Base-by-base conservation (phyloP, 2,113 vertebrate genomes). In the Capreolus pygargus region DNA sequence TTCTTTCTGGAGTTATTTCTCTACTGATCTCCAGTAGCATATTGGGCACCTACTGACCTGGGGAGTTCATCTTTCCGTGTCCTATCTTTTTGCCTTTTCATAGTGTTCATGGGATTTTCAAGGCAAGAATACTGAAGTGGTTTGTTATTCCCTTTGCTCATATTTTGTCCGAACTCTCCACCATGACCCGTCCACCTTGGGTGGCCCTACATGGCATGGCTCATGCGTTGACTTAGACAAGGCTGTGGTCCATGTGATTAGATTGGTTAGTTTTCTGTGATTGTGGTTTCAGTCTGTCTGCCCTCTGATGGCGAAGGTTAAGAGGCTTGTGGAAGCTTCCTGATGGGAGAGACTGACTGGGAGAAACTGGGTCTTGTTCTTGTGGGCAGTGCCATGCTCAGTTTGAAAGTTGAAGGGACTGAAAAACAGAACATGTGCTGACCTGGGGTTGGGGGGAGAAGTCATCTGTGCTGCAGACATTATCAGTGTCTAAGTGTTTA, bases 111-210 rank as follows among this genome's bases (percentile, higher is more conserved):
- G 64, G 64, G 33, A 9, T 67, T 67, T n/a, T 67, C 64, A 67
- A 67, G 64, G 64, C 33, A 67, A 67, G 33, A 67, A 67, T 36
- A 36, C 17, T 36, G 64, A 67, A 36, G n/a, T 36, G 2, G 64
- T 70, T 70, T 70, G 17, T 2, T n/a, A 21, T 36, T 36, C 8
- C 64, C 64, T 70, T 70, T 2, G 47, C 47, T 50, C 33, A 70
- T n/a, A 11, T 70, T 70, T 70, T 70, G 64, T 70, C 64, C 36
- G n/a, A 70, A 21, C 33, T 70, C n/a, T 70, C 64, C n/a, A 70
- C 17, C n/a, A 36, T 70, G 17, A 21, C 4, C n/a, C 1, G 0
- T 36, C 64, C 9, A 0, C 36, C n/a, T 70, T 70, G 64, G n/a
- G n/a, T 70, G 64, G n/a, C 64, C 17, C 4, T 21, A 21, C 64